phyloP scores from a whole-genome alignment of 2,113 vertebrate species.

The Pomatorhinus ruficollis region DNA sequence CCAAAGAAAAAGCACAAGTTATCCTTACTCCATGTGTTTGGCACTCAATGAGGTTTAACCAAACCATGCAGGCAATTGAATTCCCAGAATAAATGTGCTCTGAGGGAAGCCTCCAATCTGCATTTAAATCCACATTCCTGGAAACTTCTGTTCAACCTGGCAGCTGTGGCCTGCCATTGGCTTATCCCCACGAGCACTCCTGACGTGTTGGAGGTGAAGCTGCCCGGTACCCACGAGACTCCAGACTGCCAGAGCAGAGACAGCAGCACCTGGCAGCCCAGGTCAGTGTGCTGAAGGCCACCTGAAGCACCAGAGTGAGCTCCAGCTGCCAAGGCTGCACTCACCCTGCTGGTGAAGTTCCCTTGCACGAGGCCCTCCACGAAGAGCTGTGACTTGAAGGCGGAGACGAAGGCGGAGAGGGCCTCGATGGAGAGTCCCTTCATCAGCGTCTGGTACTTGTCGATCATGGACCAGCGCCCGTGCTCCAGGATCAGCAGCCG shows the following conservation, averaged over 20 bases:
- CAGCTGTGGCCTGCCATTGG: background rate
- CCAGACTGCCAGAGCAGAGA: background rate
- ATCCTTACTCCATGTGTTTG: background rate
- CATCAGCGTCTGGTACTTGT: slow-evolving; percentile 87
- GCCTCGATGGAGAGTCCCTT: slow-evolving; percentile 82
- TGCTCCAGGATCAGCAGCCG: slow-evolving; percentile 90
- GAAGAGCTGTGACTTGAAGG: slow-evolving; percentile 88
- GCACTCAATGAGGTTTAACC: background rate
- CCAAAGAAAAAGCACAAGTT: background rate
- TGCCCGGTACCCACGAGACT: background rate
- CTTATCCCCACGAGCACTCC: accelerated
- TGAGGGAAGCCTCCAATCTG: background rate
- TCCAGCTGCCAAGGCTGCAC: background rate
- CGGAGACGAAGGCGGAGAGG: slow-evolving; percentile 81
- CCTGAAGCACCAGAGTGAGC: accelerated
- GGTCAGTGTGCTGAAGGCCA: background rate
- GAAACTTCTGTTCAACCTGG: background rate
- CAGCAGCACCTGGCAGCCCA: background rate
- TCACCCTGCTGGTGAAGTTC: slow-evolving; percentile 89
- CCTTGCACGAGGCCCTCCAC: slow-evolving; percentile 92
- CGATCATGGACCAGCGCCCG: slow-evolving; percentile 90
- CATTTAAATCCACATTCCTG: background rate
- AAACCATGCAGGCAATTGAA: background rate
- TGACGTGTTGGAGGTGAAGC: background rate
- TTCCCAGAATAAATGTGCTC: background rate